A percentile compares a stretch with the other conserved stretches of the same genome.
Conservation (phyloP, 2,113 vertebrate genomes). For the Oceanodroma tethys region DNA sequence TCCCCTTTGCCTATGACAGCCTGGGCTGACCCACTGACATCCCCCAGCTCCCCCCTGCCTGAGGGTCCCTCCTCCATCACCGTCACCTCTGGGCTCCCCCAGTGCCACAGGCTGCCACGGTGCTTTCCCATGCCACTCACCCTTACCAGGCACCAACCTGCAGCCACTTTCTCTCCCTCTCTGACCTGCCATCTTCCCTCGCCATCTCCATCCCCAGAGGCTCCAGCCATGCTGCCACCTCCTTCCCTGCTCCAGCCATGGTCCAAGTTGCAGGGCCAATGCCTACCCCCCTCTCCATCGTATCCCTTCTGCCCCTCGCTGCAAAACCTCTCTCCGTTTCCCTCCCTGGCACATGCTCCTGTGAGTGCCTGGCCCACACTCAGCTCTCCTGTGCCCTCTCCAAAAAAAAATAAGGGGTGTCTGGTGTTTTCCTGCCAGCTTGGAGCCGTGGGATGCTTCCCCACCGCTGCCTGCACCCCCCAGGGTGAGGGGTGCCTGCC, state of each 20-base stretch:
- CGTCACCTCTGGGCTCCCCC: not conserved
- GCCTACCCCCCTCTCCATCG: not conserved
- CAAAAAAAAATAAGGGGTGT: not conserved
- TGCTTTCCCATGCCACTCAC: not conserved
- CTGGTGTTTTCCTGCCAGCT: conserved; percentile 5
- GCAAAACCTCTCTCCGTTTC: not conserved
- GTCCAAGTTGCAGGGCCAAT: not conserved
- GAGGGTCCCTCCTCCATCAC: not conserved
- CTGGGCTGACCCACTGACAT: accelerated
- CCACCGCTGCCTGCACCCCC: not conserved
- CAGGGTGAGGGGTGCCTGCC: not conserved
- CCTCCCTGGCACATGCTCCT: not conserved
- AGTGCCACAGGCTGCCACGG: not conserved
- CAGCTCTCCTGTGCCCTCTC: not conserved
- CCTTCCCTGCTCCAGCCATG: not conserved
- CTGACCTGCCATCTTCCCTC: not conserved
- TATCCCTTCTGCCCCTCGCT: not conserved
- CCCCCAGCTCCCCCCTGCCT: not conserved
- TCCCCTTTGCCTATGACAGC: not conserved
- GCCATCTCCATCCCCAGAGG: not conserved
- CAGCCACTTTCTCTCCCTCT: not conserved
- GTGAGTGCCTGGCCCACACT: not conserved
- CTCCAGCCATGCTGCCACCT: not conserved
- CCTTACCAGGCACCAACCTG: not conserved
- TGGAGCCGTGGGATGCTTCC: not conserved